Base-by-base conservation (phyloP, 37 sponge, comb jelly and placozoan species). In the Geodia barretti region DNA sequence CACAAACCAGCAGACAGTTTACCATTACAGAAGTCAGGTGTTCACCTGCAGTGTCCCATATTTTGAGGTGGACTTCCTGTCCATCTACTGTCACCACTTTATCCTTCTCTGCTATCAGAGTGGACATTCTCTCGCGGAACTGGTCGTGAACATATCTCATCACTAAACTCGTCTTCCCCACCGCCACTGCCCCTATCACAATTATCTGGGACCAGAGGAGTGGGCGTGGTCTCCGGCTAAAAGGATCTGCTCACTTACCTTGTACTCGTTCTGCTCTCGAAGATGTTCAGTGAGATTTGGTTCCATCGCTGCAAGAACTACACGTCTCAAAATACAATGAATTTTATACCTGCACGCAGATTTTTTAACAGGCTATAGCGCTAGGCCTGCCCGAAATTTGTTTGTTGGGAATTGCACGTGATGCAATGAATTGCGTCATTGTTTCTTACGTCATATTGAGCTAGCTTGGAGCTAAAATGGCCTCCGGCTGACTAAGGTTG, bases 11-110 rank as follows among this genome's bases (percentile, higher is more conserved):
- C n/a, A n/a, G n/a, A n/a, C n/a, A n/a, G n/a, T n/a, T n/a, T 58
- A 19, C 17, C 17, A 21, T 19, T 21, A 58, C 60, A 58, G 19
- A 58, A 8, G 34, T 43, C 5, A 25, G 29, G 1, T 24, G 11
- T 64, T 36, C 39, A 87, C 88, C 88, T 54, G 89, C 89, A 1
- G 89, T 89, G 61, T 89, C 89, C 89, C 89, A 89, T 3, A 89
- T 37, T 36, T 89, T 31, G 31, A 89, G 79, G 0, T 66, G 62
- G 11, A 89, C 32, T 41, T 89, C 84, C 38, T 64, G 28, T 24
- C 79, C 79, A 26, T 89, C 61, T 4, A 89, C 72, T 1, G 32
- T 35, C 33, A 89, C 40, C 1, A 37, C 24, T 37, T 83, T 89
- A 79, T 71, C 82, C 77, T 88, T 81, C 62, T 88, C 88, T 2